Evolutionary conservation across 2,113 vertebrate species (phyloP), one percentile per base, ranked within the genome.

Genomic region (Pelobates fuscus): DNA sequence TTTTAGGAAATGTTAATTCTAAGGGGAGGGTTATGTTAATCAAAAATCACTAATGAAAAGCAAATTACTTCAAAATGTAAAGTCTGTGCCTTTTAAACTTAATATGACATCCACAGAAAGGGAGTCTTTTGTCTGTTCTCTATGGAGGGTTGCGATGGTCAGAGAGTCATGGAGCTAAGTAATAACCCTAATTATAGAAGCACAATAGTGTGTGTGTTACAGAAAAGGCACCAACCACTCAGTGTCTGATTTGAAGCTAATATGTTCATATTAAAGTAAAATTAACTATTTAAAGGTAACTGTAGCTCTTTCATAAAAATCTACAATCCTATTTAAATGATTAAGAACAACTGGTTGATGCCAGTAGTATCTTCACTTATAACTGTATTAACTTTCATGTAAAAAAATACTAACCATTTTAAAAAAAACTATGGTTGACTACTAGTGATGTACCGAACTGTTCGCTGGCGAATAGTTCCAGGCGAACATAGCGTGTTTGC

Each of bases 91-190:
- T 84, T 85, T 74, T 77, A 80, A 81, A 79, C 68, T 79, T 81
- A 67, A 79, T 81, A 44, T 73, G 63, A 78, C 83, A 81, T 80
- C 69, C 70, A 55, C 69, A 79, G 77, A 70, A 82, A 80, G 67
- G 15, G 78, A 49, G 63, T 44, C 81, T 80, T 86, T 84, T 70
- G 81, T 82, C 81, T 84, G 71, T 69, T 78, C 67, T 43, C 24
- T 71, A 75, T 59, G 32, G 81, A 84, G 81, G 78, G 81, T 80
- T 86, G 78, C 85, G 84, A 83, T 82, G 82, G 82, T 83, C 81
- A 82, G 70, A 69, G 46, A 78, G 72, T 80, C 80, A 70, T 27
- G 70, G 79, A 79, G 73, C 78, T 83, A 83, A 87, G 78, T 84
- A 79, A 70, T 79, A 68, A 80, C 79, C 78, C 79, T 81, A 78